Evolutionary conservation across 2,113 vertebrate species (phyloP).

Genomic region (Xenopus laevis): DNA sequence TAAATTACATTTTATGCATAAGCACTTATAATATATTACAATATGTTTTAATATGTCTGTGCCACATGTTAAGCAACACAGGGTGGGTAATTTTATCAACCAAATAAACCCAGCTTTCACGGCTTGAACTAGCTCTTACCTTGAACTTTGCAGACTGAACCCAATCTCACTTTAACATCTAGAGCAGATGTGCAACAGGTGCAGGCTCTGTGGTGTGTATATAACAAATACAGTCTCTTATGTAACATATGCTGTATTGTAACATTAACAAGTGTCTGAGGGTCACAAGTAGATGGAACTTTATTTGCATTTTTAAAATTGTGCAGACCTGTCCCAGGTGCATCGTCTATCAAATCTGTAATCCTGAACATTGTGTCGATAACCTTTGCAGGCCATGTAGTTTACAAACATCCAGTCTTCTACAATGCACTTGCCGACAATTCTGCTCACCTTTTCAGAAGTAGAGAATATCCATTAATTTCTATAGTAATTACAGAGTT

Average conservation of each 20-base stretch:
- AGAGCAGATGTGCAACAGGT: constrained; percentile 42
- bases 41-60: too few species aligned
- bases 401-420: too few species aligned
- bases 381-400: too few species aligned
- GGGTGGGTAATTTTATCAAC: background rate
- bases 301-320: background rate
- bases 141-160: constrained; percentile 27
- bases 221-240: constrained; percentile 29
- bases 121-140: constrained; percentile 14
- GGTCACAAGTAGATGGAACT: background rate
- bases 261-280: constrained; percentile 5
- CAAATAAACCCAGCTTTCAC: constrained; percentile 10
- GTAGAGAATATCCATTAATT: too few species aligned
- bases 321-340: background rate
- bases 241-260: constrained; percentile 21
- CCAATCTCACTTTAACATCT: constrained; percentile 35
- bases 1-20: too few species aligned
- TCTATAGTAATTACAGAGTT: too few species aligned
- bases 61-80: background rate
- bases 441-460: too few species aligned
- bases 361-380: too few species aligned
- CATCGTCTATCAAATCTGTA: background rate
- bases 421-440: too few species aligned
- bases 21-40: too few species aligned
- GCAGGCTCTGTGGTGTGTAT: constrained; percentile 9